phyloP scores from a whole-genome alignment of 1,140 invertebrate species.

The Zaprionus capensis region DNA sequence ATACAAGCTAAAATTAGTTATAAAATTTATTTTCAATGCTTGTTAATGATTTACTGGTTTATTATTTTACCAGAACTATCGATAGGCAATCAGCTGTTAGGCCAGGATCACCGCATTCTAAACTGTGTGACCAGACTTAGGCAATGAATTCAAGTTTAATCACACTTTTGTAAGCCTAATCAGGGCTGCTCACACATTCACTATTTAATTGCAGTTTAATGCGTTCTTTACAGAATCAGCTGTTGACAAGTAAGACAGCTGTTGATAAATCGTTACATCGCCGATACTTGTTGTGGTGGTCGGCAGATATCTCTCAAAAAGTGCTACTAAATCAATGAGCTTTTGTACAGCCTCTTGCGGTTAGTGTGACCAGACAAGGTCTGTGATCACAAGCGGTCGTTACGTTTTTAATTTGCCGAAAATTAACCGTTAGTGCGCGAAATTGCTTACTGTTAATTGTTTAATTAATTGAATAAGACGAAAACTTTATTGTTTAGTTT shows the following conservation, averaged over 20 bases:
- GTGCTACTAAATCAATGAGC: not conserved
- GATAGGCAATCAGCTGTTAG: not conserved
- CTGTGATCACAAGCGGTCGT: conserved; percentile 7
- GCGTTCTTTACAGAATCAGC: not conserved
- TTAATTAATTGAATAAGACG: not conserved
- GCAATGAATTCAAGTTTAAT: no score
- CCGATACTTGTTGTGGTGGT: conserved; percentile 8
- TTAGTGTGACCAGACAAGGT: conserved; percentile 13
- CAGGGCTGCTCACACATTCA: no score
- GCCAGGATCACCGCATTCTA: not conserved
- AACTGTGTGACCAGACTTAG: not conserved
- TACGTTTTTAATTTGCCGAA: not conserved
- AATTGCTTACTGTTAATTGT: not conserved
- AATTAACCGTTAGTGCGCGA: conserved; percentile 6
- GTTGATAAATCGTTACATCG: not conserved
- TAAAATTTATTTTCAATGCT: not conserved
- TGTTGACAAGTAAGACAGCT: not conserved
- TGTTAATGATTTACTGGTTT: no score
- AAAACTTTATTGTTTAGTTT: not conserved
- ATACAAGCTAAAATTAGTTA: not conserved
- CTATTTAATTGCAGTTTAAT: no score
- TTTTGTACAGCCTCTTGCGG: not conserved
- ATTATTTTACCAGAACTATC: not conserved
- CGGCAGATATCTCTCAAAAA: conserved; percentile 4
- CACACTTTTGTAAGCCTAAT: no score